Evolutionary conservation across 2,797 vertebrate genomes (phyloP).

Genomic region (Falco berigora): DNA sequence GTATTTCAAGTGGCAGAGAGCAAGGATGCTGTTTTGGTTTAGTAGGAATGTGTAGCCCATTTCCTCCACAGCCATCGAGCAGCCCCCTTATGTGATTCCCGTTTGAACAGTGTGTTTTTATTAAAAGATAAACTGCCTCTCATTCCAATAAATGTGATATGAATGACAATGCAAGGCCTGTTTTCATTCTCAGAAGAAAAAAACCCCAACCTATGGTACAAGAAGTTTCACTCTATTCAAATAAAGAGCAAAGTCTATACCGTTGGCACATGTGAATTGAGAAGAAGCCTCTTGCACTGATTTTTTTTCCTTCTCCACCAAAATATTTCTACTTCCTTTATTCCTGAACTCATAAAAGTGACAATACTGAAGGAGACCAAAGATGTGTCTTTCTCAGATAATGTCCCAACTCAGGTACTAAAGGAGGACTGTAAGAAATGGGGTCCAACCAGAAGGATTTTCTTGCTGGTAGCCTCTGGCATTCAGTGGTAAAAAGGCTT

Average conservation of each 20-base stretch:
- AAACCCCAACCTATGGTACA: not conserved
- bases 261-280: not conserved
- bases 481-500: not conserved
- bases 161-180: not conserved
- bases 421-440: not conserved
- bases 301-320: not conserved
- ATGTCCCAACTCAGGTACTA: not conserved
- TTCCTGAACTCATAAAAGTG: not conserved
- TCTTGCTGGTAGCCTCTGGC: not conserved
- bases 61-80: not conserved
- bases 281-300: not conserved
- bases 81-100: not conserved
- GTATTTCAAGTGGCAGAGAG: not conserved
- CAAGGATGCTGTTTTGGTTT: not conserved
- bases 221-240: not conserved
- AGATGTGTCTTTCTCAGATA: not conserved
- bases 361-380: not conserved
- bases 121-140: not conserved
- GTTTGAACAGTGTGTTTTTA: not conserved
- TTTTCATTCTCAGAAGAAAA: not conserved
- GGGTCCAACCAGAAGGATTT: not conserved
- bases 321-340: not conserved
- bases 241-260: not conserved
- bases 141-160: not conserved
- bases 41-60: not conserved